These are phyloP conservation scores for Ctenomys sociabilis DNA, from an alignment of 2,113 vertebrate species.

Conservation along the genomic window DNA sequence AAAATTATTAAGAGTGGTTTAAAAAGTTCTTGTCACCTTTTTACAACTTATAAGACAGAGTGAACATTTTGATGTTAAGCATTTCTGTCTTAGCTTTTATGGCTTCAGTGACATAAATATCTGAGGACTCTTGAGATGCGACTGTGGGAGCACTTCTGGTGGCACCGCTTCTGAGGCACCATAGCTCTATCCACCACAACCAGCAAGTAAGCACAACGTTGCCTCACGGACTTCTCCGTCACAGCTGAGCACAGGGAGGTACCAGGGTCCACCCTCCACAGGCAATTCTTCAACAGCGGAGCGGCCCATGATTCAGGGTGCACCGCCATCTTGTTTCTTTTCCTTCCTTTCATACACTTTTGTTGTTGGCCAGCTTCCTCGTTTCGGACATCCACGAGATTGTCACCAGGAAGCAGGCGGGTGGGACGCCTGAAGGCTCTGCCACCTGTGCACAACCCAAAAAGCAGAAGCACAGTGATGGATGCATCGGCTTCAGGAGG, in stretches of 20 bases:
- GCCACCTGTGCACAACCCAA: not conserved
- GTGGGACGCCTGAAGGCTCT: not conserved
- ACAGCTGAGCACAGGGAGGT: not conserved
- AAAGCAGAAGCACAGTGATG: not conserved
- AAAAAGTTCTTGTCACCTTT: not conserved
- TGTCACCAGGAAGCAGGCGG: not conserved
- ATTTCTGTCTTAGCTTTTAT: not conserved
- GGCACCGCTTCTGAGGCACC: not conserved
- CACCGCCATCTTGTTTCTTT: not conserved
- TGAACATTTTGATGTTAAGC: not conserved
- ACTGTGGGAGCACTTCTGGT: not conserved
- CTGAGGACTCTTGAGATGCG: not conserved
- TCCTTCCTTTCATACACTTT: not conserved
- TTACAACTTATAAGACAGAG: not conserved
- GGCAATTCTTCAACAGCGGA: not conserved
- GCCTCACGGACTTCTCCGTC: not conserved
- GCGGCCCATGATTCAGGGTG: not conserved
- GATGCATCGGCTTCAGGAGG: not conserved
- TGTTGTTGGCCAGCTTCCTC: not conserved
- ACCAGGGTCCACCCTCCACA: not conserved
- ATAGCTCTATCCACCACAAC: not conserved
- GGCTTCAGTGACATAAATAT: not conserved
- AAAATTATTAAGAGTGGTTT: constrained; percentile 15
- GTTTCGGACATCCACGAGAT: not conserved
- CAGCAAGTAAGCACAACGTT: not conserved